Evolutionary conservation across 1,140 invertebrate species (phyloP).

Genomic region (Micrasema minimum): DNA sequence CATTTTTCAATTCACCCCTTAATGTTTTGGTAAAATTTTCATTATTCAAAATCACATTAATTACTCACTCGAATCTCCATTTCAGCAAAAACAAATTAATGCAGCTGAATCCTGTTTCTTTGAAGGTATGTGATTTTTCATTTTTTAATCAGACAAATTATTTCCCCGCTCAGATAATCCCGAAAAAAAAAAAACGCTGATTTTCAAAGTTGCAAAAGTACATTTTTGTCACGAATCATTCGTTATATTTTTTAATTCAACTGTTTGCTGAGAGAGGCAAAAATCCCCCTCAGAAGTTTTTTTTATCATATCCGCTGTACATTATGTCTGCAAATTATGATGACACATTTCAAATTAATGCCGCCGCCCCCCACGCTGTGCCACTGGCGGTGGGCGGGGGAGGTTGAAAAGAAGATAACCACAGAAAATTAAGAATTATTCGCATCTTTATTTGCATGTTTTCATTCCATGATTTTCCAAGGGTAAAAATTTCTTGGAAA

Average conservation of each 20-base stretch:
- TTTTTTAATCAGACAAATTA: conserved; percentile 52
- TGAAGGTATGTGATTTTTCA: conserved; percentile 32
- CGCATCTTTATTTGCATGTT: conserved; percentile 27
- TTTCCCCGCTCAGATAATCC: conserved; percentile 31
- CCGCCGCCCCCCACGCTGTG: conserved; percentile 13
- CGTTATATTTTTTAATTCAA: conserved; percentile 53
- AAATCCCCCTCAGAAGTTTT: conserved; percentile 27
- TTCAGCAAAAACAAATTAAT: too few relatives aligned
- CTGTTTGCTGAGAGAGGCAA: conserved; percentile 38
- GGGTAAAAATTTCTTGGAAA: too few relatives aligned
- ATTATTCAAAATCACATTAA: too few relatives aligned
- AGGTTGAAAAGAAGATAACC: conserved; percentile 23
- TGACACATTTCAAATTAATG: conserved; percentile 49
- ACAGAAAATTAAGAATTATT: conserved; percentile 29
- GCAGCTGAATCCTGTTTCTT: not conserved
- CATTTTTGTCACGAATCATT: conserved; percentile 52
- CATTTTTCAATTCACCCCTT: too few relatives aligned
- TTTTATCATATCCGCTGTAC: conserved; percentile 41
- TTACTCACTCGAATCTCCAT: too few relatives aligned
- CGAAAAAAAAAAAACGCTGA: conserved; percentile 40
- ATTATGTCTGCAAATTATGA: conserved; percentile 45
- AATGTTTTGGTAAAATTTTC: too few relatives aligned
- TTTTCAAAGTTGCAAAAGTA: conserved; percentile 47
- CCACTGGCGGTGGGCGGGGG: not conserved
- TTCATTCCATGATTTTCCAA: not conserved